These are phyloP conservation scores for Diaperis boleti DNA, from an alignment of 2,888 invertebrate genomes.

Conservation along the genomic window DNA sequence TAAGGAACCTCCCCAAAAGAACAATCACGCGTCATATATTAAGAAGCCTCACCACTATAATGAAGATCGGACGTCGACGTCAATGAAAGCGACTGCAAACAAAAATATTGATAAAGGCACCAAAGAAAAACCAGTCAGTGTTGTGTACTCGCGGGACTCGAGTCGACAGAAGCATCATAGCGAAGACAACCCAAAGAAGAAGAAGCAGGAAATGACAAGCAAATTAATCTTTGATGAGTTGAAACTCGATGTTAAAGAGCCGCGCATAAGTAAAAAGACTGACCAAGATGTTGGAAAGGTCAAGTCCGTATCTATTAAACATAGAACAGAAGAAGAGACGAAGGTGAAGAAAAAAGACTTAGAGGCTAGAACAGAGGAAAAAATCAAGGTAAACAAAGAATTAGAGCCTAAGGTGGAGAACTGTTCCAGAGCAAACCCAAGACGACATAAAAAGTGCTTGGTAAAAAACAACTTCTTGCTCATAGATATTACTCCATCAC, in stretches of 20 bases:
- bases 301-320: no score
- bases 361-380: not conserved
- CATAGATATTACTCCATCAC: not conserved
- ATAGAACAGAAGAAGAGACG: not conserved
- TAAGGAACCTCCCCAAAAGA: not conserved
- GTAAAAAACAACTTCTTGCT: conserved; percentile 16
- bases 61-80: conserved; percentile 7
- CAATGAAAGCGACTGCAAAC: not conserved
- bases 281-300: no score
- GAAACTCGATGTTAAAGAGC: no score
- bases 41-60: not conserved
- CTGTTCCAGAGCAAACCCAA: not conserved
- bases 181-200: not conserved
- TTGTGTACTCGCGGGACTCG: not conserved
- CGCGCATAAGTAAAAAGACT: no score
- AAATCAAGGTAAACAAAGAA: not conserved
- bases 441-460: conserved; percentile 10
- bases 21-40: not conserved
- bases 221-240: no score
- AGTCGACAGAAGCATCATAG: conserved; percentile 6
- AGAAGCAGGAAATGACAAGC: no score
- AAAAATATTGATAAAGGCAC: not conserved
- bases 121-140: not conserved
- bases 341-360: not conserved
- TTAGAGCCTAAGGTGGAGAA: not conserved